These are phyloP conservation scores for Steinernema scapterisci DNA, from an alignment of 2,888 invertebrate genomes.

Conservation along the genomic window DNA sequence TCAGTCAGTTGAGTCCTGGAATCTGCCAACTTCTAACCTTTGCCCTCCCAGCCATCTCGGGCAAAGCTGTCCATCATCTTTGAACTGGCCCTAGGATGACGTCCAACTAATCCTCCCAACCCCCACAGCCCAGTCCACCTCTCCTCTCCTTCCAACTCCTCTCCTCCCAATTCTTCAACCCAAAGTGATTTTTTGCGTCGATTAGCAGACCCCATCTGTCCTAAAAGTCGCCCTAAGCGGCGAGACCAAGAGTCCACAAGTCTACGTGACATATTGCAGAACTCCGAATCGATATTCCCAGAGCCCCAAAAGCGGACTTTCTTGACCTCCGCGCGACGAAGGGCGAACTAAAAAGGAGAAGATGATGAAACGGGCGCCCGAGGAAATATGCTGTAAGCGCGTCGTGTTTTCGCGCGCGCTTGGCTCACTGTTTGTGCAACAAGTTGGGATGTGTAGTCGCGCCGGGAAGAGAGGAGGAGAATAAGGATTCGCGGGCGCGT, in stretches of 20 bases:
- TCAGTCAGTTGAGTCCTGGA: too few relatives aligned
- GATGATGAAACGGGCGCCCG: slow-evolving; percentile 25
- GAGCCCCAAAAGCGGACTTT: not conserved
- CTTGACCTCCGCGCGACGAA: slow-evolving; percentile 20
- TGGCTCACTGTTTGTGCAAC: not conserved
- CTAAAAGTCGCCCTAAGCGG: too few relatives aligned
- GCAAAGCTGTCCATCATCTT: too few relatives aligned
- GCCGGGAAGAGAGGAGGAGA: too few relatives aligned
- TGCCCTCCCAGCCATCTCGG: too few relatives aligned
- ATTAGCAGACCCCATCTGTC: too few relatives aligned
- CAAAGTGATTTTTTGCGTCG: not conserved
- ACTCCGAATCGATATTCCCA: slow-evolving; percentile 25
- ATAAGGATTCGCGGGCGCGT: not conserved
- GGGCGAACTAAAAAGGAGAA: not conserved
- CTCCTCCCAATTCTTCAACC: slow-evolving; percentile 2
- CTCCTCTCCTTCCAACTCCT: not conserved
- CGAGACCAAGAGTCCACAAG: not conserved
- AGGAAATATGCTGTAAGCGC: not conserved
- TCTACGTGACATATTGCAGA: slow-evolving; percentile 15
- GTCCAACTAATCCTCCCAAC: not conserved
- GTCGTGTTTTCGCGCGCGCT: slow-evolving; percentile 24
- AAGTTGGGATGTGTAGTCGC: not conserved
- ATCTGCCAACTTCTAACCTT: too few relatives aligned
- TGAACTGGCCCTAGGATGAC: too few relatives aligned
- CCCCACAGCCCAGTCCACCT: not conserved